phyloP scores from a whole-genome alignment of 1,140 invertebrate species.

The Drosophila jambulina region DNA sequence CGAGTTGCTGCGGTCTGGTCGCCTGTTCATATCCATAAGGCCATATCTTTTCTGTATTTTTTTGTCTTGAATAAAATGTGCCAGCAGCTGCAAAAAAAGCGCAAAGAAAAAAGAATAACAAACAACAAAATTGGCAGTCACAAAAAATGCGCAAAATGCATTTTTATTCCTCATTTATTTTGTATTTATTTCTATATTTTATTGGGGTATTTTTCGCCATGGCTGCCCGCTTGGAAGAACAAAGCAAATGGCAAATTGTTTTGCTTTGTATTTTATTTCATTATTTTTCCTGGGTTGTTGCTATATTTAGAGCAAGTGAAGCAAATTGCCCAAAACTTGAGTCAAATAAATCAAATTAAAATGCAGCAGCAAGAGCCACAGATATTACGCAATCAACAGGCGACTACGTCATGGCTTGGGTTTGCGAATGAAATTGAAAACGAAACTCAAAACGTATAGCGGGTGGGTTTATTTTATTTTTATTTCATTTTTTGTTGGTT shows the following conservation, averaged over 20 bases:
- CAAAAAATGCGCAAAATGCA: slow-evolving; percentile 62
- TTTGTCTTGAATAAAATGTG: slow-evolving; percentile 70
- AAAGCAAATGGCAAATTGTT: slow-evolving; percentile 29
- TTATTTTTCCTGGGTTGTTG: not conserved
- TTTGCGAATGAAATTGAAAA: slow-evolving; percentile 47
- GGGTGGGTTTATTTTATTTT: slow-evolving; percentile 8
- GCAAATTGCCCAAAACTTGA: slow-evolving; percentile 17
- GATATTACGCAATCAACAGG: slow-evolving; percentile 74
- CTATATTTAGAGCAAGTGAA: slow-evolving; percentile 14
- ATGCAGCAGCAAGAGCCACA: slow-evolving; percentile 16
- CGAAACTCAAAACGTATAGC: slow-evolving; percentile 20
- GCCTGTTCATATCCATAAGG: slow-evolving; percentile 50
- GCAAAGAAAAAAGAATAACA: not conserved
- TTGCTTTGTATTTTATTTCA: slow-evolving; percentile 16
- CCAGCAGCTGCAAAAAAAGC: slow-evolving; percentile 69
- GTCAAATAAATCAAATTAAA: slow-evolving; percentile 42
- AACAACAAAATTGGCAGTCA: slow-evolving; percentile 55
- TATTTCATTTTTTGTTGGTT: not conserved
- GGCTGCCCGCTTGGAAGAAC: slow-evolving; percentile 16
- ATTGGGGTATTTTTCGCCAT: slow-evolving; percentile 4
- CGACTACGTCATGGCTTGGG: slow-evolving; percentile 47
- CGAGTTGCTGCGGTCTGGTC: slow-evolving; percentile 22
- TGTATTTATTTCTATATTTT: slow-evolving; percentile 23
- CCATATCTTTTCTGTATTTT: slow-evolving; percentile 41
- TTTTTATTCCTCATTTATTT: slow-evolving; percentile 53